These are phyloP conservation scores for Tyto alba DNA, from an alignment of 2,113 vertebrate species.

Conservation along the genomic window DNA sequence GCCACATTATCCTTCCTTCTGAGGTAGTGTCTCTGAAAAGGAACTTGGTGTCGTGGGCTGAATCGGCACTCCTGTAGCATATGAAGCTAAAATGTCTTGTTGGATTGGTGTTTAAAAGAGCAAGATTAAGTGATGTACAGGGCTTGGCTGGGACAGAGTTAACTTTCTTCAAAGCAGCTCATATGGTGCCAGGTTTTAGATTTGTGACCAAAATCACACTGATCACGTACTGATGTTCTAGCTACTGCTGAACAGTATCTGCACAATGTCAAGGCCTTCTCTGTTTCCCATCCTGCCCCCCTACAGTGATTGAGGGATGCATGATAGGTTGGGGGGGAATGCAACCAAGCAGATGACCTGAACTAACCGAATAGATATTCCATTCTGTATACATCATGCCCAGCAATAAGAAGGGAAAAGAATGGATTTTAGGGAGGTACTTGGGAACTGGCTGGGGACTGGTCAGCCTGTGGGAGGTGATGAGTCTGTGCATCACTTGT, in stretches of 20 bases:
- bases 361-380: neutral
- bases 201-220: neutral
- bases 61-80: neutral
- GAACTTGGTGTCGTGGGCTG: neutral
- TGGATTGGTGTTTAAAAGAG: neutral
- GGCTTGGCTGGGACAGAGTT: neutral
- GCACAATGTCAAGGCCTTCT: neutral
- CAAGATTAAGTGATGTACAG: neutral
- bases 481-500: neutral
- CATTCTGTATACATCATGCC: too few species aligned
- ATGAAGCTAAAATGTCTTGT: neutral
- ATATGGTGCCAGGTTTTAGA: neutral
- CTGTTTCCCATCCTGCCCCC: neutral
- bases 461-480: neutral
- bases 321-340: neutral
- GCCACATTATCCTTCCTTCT: neutral
- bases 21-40: neutral
- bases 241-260: neutral
- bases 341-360: rapidly evolving
- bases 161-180: neutral
- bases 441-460: neutral
- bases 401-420: neutral
- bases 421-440: neutral
- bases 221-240: neutral
- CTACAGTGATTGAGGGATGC: neutral